A percentile compares a stretch with the other conserved stretches of the same genome.
Conservation (phyloP, 2,113 vertebrate species). For the Dasyornis broadbenti region DNA sequence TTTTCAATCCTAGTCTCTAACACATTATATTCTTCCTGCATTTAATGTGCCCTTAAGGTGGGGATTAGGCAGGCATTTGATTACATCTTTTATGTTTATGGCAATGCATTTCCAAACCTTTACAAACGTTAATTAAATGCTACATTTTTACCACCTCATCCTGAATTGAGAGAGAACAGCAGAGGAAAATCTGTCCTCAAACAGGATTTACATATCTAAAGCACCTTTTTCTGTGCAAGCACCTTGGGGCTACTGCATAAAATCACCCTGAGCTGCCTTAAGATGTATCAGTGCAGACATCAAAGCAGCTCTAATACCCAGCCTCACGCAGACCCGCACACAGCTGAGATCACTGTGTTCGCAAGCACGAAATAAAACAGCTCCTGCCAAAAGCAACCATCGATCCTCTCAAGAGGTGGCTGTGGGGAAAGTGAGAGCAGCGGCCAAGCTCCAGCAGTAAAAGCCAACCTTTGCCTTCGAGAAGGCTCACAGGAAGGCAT, state of each 20-base stretch:
- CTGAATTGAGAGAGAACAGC: background rate
- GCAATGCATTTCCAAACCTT: conserved; percentile 37
- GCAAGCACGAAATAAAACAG: conserved; percentile 7
- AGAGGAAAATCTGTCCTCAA: conserved; percentile 36
- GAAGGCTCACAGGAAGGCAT: background rate
- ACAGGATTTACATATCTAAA: conserved; percentile 47
- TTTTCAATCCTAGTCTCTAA: conserved; percentile 8
- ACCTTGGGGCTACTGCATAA: conserved; percentile 12
- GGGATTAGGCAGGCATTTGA: conserved; percentile 45
- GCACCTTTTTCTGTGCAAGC: conserved; percentile 35
- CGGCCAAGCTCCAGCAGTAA: conserved; percentile 10
- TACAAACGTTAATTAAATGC: conserved; percentile 51
- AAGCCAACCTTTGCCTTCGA: background rate
- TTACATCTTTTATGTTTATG: conserved; percentile 55
- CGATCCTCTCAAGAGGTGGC: conserved; percentile 23
- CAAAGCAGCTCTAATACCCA: conserved; percentile 52
- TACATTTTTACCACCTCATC: background rate
- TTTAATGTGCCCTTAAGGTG: conserved; percentile 42
- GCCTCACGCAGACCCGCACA: conserved; percentile 34
- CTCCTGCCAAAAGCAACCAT: conserved; percentile 6
- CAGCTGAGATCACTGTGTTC: conserved; percentile 8
- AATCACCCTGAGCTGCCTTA: conserved; percentile 46
- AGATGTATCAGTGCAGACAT: conserved; percentile 46
- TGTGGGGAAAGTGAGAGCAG: background rate
- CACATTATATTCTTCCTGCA: background rate